These are phyloP conservation scores for Patagioenas fasciata DNA, from an alignment of 2,113 vertebrate genomes.

Conservation along the genomic window DNA sequence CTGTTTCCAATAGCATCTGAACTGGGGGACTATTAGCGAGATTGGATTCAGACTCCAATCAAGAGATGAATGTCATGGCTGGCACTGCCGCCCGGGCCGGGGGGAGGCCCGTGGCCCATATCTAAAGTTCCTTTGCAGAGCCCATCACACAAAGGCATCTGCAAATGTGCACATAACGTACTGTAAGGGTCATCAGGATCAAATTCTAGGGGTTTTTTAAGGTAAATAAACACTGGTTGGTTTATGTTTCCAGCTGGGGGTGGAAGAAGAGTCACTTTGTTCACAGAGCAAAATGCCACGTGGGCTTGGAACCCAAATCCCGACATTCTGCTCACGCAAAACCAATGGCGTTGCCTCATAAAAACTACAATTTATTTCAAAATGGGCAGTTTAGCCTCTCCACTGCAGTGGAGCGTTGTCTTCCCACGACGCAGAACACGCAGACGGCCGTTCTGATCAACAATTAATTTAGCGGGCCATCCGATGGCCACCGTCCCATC, in stretches of 20 bases:
- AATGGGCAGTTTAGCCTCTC: background rate
- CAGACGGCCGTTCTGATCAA: too few species aligned
- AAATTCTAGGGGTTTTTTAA: background rate
- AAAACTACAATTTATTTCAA: background rate
- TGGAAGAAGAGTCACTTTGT: background rate
- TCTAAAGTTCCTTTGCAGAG: conserved; percentile 8
- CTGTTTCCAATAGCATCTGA: conserved; percentile 73
- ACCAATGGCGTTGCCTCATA: background rate
- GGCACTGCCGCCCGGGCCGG: conserved; percentile 13
- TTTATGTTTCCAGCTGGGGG: conserved; percentile 41
- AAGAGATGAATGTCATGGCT: conserved; percentile 69
- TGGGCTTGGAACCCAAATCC: background rate
- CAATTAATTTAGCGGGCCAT: background rate
- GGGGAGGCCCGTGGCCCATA: conserved; percentile 11
- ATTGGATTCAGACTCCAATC: conserved; percentile 74
- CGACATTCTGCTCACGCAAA: background rate
- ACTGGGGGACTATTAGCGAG: conserved; percentile 67
- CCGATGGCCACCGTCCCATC: background rate
- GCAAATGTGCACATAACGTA: background rate
- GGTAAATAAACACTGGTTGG: conserved; percentile 27
- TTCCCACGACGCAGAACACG: background rate
- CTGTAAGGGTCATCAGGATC: conserved; percentile 46
- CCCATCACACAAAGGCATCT: conserved; percentile 1
- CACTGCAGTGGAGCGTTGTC: background rate
- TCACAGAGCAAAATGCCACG: conserved; percentile 10